These are phyloP conservation scores for Octonoba sinensis DNA, from an alignment of 2,888 invertebrate species.

Conservation along the genomic window DNA sequence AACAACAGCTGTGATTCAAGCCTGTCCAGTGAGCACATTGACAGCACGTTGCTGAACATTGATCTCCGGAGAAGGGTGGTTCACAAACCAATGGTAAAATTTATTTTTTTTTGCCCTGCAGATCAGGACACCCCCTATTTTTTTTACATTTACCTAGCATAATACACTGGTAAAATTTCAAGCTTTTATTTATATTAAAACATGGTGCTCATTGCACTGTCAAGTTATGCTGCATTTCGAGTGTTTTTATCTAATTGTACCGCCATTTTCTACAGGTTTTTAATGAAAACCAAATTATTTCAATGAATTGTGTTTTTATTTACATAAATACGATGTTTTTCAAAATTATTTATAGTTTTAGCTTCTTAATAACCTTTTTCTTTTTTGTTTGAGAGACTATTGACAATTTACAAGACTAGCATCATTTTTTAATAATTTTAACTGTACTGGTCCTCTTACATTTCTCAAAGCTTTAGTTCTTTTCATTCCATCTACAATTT, in stretches of 20 bases:
- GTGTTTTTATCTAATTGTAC: not conserved
- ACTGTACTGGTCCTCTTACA: conserved; percentile 12
- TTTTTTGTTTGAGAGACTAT: too few species aligned
- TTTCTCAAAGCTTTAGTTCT: not conserved
- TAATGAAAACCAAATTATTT: not conserved
- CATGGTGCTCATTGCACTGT: not conserved
- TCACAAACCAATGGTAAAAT: not conserved
- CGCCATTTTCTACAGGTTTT: not conserved
- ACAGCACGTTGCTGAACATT: too few species aligned
- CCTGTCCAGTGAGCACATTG: too few species aligned
- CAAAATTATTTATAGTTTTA: not conserved
- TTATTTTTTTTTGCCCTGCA: not conserved
- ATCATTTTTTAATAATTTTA: too few species aligned
- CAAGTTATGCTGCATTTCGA: not conserved
- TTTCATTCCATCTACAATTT: conserved; percentile 5
- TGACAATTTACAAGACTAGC: too few species aligned
- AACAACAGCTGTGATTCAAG: too few species aligned
- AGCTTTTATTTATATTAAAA: not conserved
- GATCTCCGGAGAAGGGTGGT: too few species aligned
- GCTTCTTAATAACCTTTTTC: not conserved
- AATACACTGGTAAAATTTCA: too few species aligned
- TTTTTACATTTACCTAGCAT: too few species aligned
- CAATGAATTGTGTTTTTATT: too few species aligned
- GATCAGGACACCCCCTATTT: too few species aligned
- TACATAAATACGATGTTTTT: not conserved